A percentile compares a stretch with the other conserved stretches of the same genome.
These are phyloP conservation scores for Parambassis ranga DNA, from an alignment of 2,797 vertebrate genomes.

Conservation along the genomic window DNA sequence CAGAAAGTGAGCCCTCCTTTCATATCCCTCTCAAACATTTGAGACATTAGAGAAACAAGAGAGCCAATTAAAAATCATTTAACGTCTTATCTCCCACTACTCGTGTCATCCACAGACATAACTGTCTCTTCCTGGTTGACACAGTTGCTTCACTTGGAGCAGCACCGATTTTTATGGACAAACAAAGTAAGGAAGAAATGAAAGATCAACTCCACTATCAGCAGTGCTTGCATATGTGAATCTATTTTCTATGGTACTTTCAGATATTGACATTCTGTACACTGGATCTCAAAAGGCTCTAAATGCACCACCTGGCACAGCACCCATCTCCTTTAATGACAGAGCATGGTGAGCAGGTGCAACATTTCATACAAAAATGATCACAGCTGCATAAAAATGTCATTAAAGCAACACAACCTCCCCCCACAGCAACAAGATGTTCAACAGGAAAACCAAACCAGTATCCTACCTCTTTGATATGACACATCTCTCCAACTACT, in stretches of 20 bases:
- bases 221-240: neutral
- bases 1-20: constrained; percentile 82
- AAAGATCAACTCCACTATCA: neutral
- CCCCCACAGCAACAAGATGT: constrained; percentile 87
- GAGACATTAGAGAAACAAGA: neutral
- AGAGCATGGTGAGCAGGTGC: constrained; percentile 87
- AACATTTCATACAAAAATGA: no score
- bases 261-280: constrained; percentile 93
- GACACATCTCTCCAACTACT: constrained; percentile 86
- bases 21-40: neutral
- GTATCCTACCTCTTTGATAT: constrained; percentile 90
- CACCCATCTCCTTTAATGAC: constrained; percentile 93
- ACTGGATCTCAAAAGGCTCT: constrained; percentile 93
- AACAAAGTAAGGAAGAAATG: constrained; percentile 83
- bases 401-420: neutral
- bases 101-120: constrained; percentile 74
- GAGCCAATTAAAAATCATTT: no score
- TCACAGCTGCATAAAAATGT: no score
- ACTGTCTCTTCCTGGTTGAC: constrained; percentile 92
- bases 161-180: constrained; percentile 92
- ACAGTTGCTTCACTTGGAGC: constrained; percentile 93
- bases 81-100: neutral
- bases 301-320: constrained; percentile 89
- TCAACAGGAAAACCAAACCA: constrained; percentile 88
- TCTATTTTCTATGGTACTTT: constrained; percentile 1